These are phyloP conservation scores for Coelinius sp. DNA, from an alignment of 2,888 invertebrate genomes.

Conservation along the genomic window DNA sequence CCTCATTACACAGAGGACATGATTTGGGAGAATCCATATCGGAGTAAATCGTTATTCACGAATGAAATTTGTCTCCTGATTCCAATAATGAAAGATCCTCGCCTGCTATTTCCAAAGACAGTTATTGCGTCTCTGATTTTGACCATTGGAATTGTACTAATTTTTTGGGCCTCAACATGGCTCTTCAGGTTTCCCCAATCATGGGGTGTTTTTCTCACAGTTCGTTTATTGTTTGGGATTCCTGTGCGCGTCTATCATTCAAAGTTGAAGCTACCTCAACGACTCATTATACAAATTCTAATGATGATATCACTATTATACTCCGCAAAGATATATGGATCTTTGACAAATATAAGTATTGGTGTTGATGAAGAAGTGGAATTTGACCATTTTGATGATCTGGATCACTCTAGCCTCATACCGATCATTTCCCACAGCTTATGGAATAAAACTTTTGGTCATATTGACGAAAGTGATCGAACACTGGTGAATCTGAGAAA, in stretches of 20 bases:
- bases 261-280: slow-evolving; percentile 22
- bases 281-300: slow-evolving; percentile 39
- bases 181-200: slow-evolving; percentile 30
- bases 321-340: slow-evolving; percentile 40
- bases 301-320: slow-evolving; percentile 41
- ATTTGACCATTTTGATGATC: slow-evolving; percentile 37
- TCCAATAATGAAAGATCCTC: slow-evolving; percentile 29
- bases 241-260: slow-evolving; percentile 16
- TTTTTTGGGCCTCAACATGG: slow-evolving; percentile 15
- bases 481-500: slow-evolving; percentile 27
- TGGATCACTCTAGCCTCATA: slow-evolving; percentile 40
- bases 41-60: slow-evolving; percentile 23
- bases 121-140: slow-evolving; percentile 15
- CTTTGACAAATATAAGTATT: slow-evolving; percentile 39
- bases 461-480: slow-evolving; percentile 7
- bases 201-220: slow-evolving; percentile 38
- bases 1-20: slow-evolving; percentile 26
- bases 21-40: slow-evolving; percentile 9
- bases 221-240: slow-evolving; percentile 39
- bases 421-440: slow-evolving; percentile 27
- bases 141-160: slow-evolving; percentile 24
- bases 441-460: slow-evolving; percentile 35
- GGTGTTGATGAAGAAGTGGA: slow-evolving; percentile 17
- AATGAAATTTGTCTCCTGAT: slow-evolving; percentile 44
- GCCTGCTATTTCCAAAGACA: slow-evolving; percentile 1